Base-by-base conservation (phyloP, 2,888 invertebrate species). In the Osmoderma eremita region DNA sequence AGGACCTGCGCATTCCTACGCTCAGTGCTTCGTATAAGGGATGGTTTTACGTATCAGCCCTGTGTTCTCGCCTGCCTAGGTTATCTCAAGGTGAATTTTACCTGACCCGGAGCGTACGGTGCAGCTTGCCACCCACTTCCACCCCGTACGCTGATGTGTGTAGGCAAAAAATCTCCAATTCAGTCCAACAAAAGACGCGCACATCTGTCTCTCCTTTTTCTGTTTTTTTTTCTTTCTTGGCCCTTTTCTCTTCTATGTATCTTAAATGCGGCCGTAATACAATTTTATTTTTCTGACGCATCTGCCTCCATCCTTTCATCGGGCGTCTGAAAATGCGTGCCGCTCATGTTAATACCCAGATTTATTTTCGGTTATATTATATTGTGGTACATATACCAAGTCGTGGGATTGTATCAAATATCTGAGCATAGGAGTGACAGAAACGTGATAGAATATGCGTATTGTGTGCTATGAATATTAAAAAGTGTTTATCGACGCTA, bases 41-140 rank as follows among this genome's bases (percentile, higher is more conserved):
- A 61, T 66, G 66, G 51, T 54, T 38, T 53, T 42, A 24, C 24
- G 38, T 18, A n/a, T 45, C 42, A 53, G 66, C 38, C 69, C 69
- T 66, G 69, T 15, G 3, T 38, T 3, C 17, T 68, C 69, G 64
- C 54, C 56, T 65, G 62, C 64, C 63, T 67, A 69, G 49, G 54
- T 67, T 68, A 42, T 65, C 51, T 70, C 63, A 72, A 72, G 72
- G 74, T 73, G 72, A 72, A 72, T 71, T 71, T 71, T 74, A 74
- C 74, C 74, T 74, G 75, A 75, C 54, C 56, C 36, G 70, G 67
- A 70, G 72, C 69, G 71, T 69, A 69, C 69, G 71, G 72, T 75
- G 73, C 77, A 77, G 75, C 76, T 74, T 75, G 76, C 77, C 78
- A 76, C 77, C 78, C 78, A 75, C 78, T 73, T 72, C 72, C 72